Evolutionary conservation across 1,140 invertebrate species (phyloP).

Genomic region (Paracyclopina nana): DNA sequence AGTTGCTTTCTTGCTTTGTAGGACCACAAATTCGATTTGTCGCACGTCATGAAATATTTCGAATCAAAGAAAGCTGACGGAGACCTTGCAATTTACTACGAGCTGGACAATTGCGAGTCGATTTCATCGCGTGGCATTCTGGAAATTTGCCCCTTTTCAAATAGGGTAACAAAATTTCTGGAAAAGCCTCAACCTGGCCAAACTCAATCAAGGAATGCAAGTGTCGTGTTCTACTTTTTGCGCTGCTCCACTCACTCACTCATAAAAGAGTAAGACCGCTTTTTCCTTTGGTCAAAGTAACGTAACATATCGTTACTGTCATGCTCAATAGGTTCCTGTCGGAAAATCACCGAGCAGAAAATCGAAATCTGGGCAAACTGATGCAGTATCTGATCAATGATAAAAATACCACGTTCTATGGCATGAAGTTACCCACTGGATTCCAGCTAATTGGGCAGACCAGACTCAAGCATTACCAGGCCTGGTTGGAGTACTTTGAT

Average conservation of each 20-base stretch:
- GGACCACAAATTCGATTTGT: slow-evolving; percentile 23
- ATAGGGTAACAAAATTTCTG: slow-evolving; percentile 20
- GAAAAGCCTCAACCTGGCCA: slow-evolving; percentile 21
- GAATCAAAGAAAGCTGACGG: slow-evolving; percentile 20
- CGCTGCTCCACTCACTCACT: slow-evolving; percentile 18
- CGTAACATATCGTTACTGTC: too few species aligned
- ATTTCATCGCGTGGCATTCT: slow-evolving; percentile 22
- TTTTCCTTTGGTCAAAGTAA: not conserved
- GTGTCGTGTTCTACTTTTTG: slow-evolving; percentile 24
- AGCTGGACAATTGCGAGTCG: slow-evolving; percentile 20
- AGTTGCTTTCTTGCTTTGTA: too few species aligned
- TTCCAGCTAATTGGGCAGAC: slow-evolving; percentile 24
- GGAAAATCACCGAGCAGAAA: slow-evolving; percentile 12
- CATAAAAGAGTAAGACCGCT: slow-evolving; percentile 19
- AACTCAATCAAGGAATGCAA: slow-evolving; percentile 22
- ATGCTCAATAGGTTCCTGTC: too few species aligned
- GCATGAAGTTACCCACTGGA: slow-evolving; percentile 23
- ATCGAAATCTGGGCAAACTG: slow-evolving; percentile 21
- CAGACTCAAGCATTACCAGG: slow-evolving; percentile 22
- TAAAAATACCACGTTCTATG: slow-evolving; percentile 21
- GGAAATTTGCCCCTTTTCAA: slow-evolving; percentile 21
- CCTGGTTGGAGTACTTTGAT: slow-evolving; percentile 22
- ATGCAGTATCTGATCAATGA: slow-evolving; percentile 22
- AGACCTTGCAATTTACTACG: slow-evolving; percentile 24
- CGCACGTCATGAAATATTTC: slow-evolving; percentile 23